A percentile compares a stretch with the other conserved stretches of the same genome.
These are phyloP conservation scores for Augochlorella aurata DNA, from an alignment of 2,888 invertebrate species.

Conservation along the genomic window DNA sequence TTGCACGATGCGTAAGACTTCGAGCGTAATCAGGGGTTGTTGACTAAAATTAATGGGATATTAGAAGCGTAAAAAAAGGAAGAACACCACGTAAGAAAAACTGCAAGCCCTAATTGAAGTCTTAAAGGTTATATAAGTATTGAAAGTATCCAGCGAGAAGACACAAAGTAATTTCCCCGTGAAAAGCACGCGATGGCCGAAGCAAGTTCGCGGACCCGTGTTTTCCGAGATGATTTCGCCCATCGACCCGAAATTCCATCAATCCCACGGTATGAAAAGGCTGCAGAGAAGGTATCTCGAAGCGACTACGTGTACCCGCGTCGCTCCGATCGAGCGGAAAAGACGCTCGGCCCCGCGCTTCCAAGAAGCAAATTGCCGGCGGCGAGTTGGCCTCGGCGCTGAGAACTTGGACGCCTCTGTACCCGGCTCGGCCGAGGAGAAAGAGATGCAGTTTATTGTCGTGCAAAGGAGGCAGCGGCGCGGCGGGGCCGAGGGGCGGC, in stretches of 20 bases:
- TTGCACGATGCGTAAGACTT: too few relatives aligned
- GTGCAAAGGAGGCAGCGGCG: slow-evolving; percentile 29
- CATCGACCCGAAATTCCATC: not conserved
- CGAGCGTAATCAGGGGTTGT: too few relatives aligned
- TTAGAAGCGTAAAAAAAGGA: too few relatives aligned
- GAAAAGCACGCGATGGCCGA: not conserved
- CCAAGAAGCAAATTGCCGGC: slow-evolving; percentile 52
- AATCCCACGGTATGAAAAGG: not conserved
- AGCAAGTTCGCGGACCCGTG: not conserved
- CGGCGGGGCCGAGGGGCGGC: slow-evolving; percentile 25
- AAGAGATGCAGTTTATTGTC: slow-evolving; percentile 55
- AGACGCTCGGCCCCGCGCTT: slow-evolving; percentile 26
- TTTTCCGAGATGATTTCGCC: not conserved
- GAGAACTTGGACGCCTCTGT: slow-evolving; percentile 52
- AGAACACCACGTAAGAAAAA: too few relatives aligned
- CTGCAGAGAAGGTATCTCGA: not conserved
- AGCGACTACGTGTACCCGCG: not conserved
- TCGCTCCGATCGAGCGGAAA: slow-evolving; percentile 25
- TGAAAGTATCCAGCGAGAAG: too few relatives aligned
- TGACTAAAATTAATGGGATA: too few relatives aligned
- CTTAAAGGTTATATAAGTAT: too few relatives aligned
- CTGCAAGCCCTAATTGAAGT: too few relatives aligned
- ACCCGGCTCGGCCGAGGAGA: slow-evolving; percentile 12
- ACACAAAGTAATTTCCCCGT: not conserved
- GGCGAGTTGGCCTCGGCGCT: slow-evolving; percentile 50